Evolutionary conservation across 2,888 invertebrate species (phyloP), one percentile per base, ranked within the genome.

Genomic region (Apotomis turbidana): DNA sequence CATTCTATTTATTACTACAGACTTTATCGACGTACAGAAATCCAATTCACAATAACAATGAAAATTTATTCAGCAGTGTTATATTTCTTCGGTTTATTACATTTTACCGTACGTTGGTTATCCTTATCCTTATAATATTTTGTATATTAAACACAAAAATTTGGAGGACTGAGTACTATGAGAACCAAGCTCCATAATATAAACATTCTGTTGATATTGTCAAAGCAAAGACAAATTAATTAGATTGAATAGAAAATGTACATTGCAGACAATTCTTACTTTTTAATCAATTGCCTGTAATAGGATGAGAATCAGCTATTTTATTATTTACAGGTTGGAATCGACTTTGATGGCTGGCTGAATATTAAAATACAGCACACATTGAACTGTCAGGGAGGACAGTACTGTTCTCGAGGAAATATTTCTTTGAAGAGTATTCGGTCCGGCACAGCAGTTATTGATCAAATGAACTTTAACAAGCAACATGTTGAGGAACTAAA

Each of bases 301-400:
- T 27, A 27, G 27, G 27, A 27, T 27, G 2, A 27, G 2, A 6
- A 41, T 41, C 41, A 3, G 41, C 46, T 13, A 3, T 49, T 44
- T 55, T 67, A 52, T 63, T 58, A 68, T 87, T 87, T 75, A 27
- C 79, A 93, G 93, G 72, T 77, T 49, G 83, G 87, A 70, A 85
- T 97, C 75, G 97, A 97, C 81, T 96, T 96, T 80, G 97, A 97
- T 87, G 95, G 96, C 46, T 96, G 96, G 95, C 85, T 97, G 27
- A 95, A 95, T 74, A 94, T 97, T 77, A 95, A 95, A 84, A 88
- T 97, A 74, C 94, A 95, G 79, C 97, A 97, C 85, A 94, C 95
- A 2, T 82, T 97, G 63, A 94, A 86, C 76, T 93, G 95, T 76
- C 87, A 87, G n/a, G 87, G 90, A 6, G 90, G 94, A 44, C 86